Conservation (phyloP, 2,797 vertebrate genomes). For the Sylvia borin region DNA sequence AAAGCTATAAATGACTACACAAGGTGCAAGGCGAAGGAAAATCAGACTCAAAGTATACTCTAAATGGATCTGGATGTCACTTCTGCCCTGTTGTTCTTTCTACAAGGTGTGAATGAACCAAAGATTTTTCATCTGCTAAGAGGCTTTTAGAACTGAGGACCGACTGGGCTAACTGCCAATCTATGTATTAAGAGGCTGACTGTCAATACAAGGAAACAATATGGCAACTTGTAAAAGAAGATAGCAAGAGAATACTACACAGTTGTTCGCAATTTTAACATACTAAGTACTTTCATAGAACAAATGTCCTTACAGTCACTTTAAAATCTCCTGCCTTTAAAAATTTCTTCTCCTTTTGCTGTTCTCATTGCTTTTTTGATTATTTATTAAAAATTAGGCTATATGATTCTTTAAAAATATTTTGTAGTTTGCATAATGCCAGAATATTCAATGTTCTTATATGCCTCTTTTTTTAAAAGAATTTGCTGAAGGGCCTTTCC, state of each 20-base stretch:
- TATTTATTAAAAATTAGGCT: neutral
- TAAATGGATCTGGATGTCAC: slow-evolving; percentile 64
- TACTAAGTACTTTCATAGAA: neutral
- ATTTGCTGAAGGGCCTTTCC: neutral
- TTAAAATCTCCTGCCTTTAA: neutral
- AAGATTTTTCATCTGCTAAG: slow-evolving; percentile 62
- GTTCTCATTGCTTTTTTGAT: neutral
- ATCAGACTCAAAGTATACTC: slow-evolving; percentile 16
- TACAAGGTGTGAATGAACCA: slow-evolving; percentile 70
- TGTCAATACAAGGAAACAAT: slow-evolving; percentile 44
- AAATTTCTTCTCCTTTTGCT: neutral
- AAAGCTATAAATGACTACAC: slow-evolving; percentile 39
- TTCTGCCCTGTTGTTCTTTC: slow-evolving; percentile 62
- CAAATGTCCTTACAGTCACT: neutral
- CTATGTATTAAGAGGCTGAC: slow-evolving; percentile 48
- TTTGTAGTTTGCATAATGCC: neutral
- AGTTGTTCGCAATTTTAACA: slow-evolving; percentile 14
- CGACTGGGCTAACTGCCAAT: slow-evolving; percentile 51
- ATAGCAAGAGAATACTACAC: neutral
- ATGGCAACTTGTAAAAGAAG: slow-evolving; percentile 15
- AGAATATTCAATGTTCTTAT: neutral
- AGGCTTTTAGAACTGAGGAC: slow-evolving; percentile 51
- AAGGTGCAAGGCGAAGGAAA: slow-evolving; percentile 37
- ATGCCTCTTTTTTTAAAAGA: neutral
- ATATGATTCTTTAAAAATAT: neutral